phyloP scores from a whole-genome alignment of 2,888 invertebrate species.

The Germaria angustata region DNA sequence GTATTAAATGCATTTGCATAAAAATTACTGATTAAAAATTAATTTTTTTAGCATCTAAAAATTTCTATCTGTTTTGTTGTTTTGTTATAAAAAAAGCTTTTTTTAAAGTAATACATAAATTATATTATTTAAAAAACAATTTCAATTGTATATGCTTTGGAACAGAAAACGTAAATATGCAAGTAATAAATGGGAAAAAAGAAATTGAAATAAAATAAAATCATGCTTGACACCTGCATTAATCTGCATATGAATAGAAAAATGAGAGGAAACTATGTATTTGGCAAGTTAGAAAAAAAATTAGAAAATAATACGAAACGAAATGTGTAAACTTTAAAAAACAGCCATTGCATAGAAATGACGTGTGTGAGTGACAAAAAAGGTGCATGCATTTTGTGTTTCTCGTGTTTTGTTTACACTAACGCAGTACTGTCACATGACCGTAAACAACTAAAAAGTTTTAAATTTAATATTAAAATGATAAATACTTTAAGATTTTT shows the following conservation, averaged over 20 bases:
- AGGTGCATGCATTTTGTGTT: constrained; percentile 19
- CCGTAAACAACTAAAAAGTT: background rate
- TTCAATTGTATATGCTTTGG: background rate
- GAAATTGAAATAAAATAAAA: constrained; percentile 4
- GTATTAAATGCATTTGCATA: too few relatives aligned
- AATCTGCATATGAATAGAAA: constrained; percentile 53
- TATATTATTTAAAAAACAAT: background rate
- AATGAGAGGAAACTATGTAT: constrained; percentile 32
- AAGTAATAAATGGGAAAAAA: background rate
- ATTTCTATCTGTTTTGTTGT: too few relatives aligned
- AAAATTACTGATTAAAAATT: too few relatives aligned
- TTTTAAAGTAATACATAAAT: background rate
- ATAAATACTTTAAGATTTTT: background rate
- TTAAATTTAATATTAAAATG: background rate
- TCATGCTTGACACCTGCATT: constrained; percentile 52
- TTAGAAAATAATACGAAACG: constrained; percentile 38
- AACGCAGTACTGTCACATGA: background rate
- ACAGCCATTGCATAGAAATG: constrained; percentile 30
- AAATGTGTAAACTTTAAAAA: constrained; percentile 30
- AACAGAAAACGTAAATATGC: background rate
- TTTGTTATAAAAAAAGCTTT: too few relatives aligned
- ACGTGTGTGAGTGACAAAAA: constrained; percentile 21
- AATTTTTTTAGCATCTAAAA: too few relatives aligned
- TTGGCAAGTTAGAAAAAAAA: too few relatives aligned
- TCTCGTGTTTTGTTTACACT: background rate